Percentiles rank a stretch among this genome's conserved stretches.
Evolutionary conservation across 2,888 invertebrate genomes (phyloP).

Genomic region (Agapetus fuscipes): DNA sequence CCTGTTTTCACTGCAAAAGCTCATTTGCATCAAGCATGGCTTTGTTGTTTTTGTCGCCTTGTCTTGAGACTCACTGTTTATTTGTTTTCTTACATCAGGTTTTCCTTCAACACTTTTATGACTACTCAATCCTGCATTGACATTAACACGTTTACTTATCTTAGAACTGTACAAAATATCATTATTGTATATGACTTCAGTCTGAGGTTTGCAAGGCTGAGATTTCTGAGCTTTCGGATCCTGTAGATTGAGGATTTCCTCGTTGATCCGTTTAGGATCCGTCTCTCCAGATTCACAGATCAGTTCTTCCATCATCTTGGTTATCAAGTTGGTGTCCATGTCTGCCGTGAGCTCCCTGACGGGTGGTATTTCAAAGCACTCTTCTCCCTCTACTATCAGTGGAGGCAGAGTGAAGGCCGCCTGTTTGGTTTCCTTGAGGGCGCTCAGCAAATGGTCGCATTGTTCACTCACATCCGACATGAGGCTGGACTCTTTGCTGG

Average conservation of each 20-base stretch:
- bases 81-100: background rate
- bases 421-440: constrained; percentile 25
- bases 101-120: background rate
- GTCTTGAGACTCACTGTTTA: background rate
- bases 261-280: constrained; percentile 14
- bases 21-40: constrained; percentile 39
- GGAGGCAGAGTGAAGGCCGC: constrained; percentile 30
- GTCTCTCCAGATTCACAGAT: constrained; percentile 7
- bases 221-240: constrained; percentile 26
- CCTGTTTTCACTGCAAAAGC: constrained; percentile 27
- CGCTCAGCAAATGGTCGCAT: constrained; percentile 27
- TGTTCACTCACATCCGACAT: constrained; percentile 29
- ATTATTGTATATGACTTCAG: constrained; percentile 3
- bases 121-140: too few species aligned
- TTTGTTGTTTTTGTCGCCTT: constrained; percentile 22
- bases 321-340: constrained; percentile 35
- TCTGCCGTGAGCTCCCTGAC: constrained; percentile 42
- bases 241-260: constrained; percentile 21
- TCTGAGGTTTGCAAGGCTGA: background rate
- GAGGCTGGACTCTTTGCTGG: constrained; percentile 34
- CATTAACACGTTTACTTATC: constrained; percentile 11
- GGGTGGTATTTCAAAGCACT: constrained; percentile 60
- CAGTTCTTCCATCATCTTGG: constrained; percentile 31
- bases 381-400: constrained; percentile 54
- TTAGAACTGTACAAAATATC: constrained; percentile 15